Percentiles rank a stretch among this genome's conserved stretches.
phyloP scores from a whole-genome alignment of 1,140 invertebrate genomes.

The Copidosoma floridanum region DNA sequence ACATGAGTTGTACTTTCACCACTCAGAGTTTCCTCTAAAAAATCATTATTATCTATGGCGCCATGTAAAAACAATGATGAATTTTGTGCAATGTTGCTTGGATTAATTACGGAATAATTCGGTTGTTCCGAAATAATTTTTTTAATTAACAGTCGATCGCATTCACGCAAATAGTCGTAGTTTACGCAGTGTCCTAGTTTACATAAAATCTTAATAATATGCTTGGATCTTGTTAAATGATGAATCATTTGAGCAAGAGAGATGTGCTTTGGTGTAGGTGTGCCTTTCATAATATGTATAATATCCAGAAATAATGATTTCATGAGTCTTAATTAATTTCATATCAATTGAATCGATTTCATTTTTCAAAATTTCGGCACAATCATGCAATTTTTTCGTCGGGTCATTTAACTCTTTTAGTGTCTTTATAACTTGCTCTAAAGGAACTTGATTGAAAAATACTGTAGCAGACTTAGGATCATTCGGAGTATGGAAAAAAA shows the following conservation, averaged over 20 bases:
- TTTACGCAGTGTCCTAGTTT: constrained; percentile 5
- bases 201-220: background rate
- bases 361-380: background rate
- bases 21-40: constrained; percentile 12
- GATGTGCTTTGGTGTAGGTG: background rate
- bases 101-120: background rate
- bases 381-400: background rate
- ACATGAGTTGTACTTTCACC: constrained; percentile 4
- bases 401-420: background rate
- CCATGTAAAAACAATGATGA: constrained; percentile 9
- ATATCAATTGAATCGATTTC: background rate
- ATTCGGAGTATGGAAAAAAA: background rate
- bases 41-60: constrained; percentile 12
- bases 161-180: background rate
- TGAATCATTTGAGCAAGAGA: constrained; percentile 2
- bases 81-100: constrained; percentile 1
- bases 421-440: background rate
- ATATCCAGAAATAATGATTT: background rate
- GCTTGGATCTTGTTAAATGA: background rate
- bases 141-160: background rate
- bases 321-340: background rate
- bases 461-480: background rate
- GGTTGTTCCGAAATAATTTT: background rate
- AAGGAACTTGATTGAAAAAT: background rate
- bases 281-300: background rate